Evolutionary conservation across 2,888 invertebrate genomes (phyloP).

Genomic region (Acrobasis consociella): DNA sequence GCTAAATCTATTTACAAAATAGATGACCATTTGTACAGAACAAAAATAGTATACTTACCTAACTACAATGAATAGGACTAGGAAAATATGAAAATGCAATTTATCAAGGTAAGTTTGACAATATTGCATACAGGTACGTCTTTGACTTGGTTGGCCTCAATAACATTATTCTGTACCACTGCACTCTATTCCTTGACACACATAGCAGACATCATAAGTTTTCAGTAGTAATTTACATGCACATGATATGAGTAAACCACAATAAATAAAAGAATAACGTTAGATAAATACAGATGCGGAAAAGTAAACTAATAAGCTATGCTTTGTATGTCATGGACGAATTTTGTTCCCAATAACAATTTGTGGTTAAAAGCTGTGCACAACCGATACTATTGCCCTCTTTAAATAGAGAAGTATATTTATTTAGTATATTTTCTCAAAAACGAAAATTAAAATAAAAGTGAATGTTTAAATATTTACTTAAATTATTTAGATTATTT

Average conservation of each 20-base stretch:
- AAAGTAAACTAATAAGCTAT: background rate
- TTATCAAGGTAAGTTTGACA: background rate
- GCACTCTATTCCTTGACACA: slow-evolving; percentile 21
- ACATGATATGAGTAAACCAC: slow-evolving; percentile 4
- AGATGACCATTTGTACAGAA: too few relatives aligned
- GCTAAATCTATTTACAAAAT: too few relatives aligned
- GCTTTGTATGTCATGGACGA: background rate
- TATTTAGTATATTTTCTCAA: too few relatives aligned
- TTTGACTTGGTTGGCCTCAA: slow-evolving; percentile 9
- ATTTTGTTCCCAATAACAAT: background rate
- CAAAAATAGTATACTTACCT: too few relatives aligned
- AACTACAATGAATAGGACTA: background rate
- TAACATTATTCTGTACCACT: slow-evolving; percentile 13
- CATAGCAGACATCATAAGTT: background rate
- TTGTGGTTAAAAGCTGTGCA: background rate
- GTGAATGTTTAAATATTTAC: too few relatives aligned
- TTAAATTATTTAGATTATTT: too few relatives aligned
- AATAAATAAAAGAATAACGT: slow-evolving; percentile 21
- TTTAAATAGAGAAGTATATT: too few relatives aligned
- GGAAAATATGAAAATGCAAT: background rate
- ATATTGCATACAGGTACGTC: background rate
- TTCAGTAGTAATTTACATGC: slow-evolving; percentile 3
- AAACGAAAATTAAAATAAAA: too few relatives aligned
- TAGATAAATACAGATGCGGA: slow-evolving; percentile 7
- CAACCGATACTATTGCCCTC: too few relatives aligned